These are phyloP conservation scores for Ernsta delagoae DNA, from an alignment of 2,888 invertebrate genomes.

Conservation along the genomic window DNA sequence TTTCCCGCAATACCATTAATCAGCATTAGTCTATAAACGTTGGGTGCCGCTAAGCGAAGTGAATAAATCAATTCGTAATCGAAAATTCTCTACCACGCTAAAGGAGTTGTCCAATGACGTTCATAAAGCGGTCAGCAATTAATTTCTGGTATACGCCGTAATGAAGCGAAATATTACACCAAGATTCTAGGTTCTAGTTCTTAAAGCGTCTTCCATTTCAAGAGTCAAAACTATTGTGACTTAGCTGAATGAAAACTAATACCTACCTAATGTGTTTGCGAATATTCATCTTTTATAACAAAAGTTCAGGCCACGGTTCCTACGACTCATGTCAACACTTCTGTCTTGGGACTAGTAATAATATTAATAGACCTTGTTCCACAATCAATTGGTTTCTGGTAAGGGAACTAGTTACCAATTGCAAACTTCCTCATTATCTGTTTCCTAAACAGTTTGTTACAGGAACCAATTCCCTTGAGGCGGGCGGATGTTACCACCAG, in stretches of 20 bases:
- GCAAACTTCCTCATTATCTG: not conserved
- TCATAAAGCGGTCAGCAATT: slow-evolving; percentile 11
- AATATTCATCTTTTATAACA: too few relatives aligned
- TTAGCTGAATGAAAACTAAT: too few relatives aligned
- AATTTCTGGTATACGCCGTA: slow-evolving; percentile 6
- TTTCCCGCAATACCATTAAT: slow-evolving; percentile 40
- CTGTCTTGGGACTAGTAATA: too few relatives aligned
- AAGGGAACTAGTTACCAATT: not conserved
- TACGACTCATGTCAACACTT: too few relatives aligned
- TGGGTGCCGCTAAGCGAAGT: slow-evolving; percentile 25
- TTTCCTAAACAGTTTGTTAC: not conserved
- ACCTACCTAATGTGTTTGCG: not conserved
- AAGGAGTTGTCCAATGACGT: slow-evolving; percentile 18
- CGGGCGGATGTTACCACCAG: slow-evolving; percentile 40
- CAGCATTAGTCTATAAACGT: slow-evolving; percentile 43
- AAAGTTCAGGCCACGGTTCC: too few relatives aligned
- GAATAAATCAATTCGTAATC: slow-evolving; percentile 34
- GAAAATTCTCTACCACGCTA: slow-evolving; percentile 18
- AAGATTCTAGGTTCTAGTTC: too few relatives aligned
- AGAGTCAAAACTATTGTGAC: not conserved
- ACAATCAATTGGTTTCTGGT: too few relatives aligned
- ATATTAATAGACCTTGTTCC: not conserved
- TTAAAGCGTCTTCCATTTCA: not conserved
- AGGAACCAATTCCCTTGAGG: slow-evolving; percentile 16
- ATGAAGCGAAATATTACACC: slow-evolving; percentile 2